These are phyloP conservation scores for Podarcis lilfordi DNA, from an alignment of 2,797 vertebrate species.

Conservation along the genomic window DNA sequence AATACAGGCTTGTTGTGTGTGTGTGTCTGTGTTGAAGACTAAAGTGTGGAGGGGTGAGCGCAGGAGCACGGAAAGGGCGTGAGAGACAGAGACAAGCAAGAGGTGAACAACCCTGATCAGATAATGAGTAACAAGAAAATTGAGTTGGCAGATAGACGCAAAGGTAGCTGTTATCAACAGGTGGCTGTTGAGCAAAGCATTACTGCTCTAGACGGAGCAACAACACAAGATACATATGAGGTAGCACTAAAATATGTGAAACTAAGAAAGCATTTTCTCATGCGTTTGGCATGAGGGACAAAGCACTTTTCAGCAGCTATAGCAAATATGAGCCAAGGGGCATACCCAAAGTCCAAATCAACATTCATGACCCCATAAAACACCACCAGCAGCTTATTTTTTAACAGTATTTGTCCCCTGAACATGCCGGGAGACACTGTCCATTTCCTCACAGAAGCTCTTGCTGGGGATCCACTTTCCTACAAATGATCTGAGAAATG, in stretches of 20 bases:
- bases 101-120: conserved; percentile 42
- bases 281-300: conserved; percentile 26
- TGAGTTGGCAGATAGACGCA: conserved; percentile 12
- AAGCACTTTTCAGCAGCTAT: not conserved
- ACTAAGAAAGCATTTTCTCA: conserved; percentile 26
- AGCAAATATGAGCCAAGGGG: not conserved
- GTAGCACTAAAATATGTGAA: conserved; percentile 10
- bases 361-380: not conserved
- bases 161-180: conserved; percentile 33
- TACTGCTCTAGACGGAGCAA: conserved; percentile 5
- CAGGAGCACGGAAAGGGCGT: conserved; percentile 29
- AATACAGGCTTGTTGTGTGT: conserved; percentile 36
- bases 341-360: not conserved
- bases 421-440: not conserved
- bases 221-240: not conserved
- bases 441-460: not conserved
- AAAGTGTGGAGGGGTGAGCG: conserved; percentile 18
- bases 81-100: conserved; percentile 39
- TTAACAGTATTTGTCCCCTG: not conserved
- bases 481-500: not conserved
- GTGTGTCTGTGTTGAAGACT: conserved; percentile 14
- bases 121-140: conserved; percentile 51
- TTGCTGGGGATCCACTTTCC: not conserved
- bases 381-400: not conserved
- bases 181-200: conserved; percentile 34